Conservation (phyloP, 2,888 invertebrate genomes). For the Dioctria linearis region DNA sequence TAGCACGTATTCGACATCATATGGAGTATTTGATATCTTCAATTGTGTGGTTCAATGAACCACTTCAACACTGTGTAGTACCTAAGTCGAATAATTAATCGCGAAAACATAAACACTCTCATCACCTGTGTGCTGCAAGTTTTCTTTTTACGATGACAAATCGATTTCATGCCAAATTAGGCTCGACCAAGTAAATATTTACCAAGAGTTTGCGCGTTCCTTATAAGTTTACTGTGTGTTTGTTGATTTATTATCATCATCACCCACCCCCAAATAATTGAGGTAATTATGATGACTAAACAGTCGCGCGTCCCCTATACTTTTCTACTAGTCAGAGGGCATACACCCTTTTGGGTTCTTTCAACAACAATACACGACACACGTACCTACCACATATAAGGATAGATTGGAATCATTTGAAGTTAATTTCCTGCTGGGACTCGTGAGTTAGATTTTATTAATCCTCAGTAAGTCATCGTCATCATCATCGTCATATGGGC, state of each 20-base stretch:
- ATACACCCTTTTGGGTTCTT: too few relatives aligned
- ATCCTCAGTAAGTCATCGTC: slow-evolving; percentile 18
- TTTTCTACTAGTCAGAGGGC: too few relatives aligned
- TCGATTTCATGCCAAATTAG: background rate
- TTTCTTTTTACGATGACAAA: background rate
- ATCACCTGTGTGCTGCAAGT: background rate
- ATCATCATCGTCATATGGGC: slow-evolving; percentile 13
- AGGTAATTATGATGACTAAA: background rate
- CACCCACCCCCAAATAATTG: background rate
- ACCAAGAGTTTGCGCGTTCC: background rate
- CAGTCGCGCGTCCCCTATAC: background rate
- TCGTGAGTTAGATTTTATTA: background rate
- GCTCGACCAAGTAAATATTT: background rate
- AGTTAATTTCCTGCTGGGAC: background rate
- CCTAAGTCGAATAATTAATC: background rate
- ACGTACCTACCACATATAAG: background rate
- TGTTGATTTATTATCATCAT: background rate
- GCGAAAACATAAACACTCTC: background rate
- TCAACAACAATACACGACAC: background rate
- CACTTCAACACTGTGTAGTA: background rate
- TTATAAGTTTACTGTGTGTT: background rate
- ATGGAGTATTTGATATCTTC: background rate
- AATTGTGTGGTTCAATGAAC: background rate
- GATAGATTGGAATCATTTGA: background rate
- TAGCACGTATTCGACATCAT: background rate